phyloP scores from a whole-genome alignment of 2,113 vertebrate species.

The Dromaius novaehollandiae region DNA sequence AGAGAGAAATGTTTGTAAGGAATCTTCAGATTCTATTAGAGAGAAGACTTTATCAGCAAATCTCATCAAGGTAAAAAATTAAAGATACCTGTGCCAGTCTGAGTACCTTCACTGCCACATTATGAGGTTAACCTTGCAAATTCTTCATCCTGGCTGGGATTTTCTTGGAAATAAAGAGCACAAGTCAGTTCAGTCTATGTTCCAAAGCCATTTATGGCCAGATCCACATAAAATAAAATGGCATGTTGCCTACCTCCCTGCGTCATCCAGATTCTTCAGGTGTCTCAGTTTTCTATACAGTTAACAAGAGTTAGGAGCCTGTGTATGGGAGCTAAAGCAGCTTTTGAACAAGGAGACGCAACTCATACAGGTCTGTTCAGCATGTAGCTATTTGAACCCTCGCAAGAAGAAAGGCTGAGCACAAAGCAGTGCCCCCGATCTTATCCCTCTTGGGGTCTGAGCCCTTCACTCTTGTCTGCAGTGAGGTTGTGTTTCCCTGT shows the following conservation, averaged over 20 bases:
- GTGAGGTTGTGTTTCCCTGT: rapidly evolving
- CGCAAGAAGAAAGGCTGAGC: background rate
- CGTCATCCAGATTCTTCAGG: background rate
- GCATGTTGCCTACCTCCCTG: background rate
- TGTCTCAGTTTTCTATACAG: conserved; percentile 1
- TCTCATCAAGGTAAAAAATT: background rate
- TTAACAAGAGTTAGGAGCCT: background rate
- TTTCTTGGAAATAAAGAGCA: background rate
- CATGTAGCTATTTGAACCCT: background rate
- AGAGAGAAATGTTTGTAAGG: background rate
- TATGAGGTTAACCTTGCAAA: background rate
- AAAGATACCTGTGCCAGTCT: background rate
- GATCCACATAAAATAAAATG: conserved; percentile 2
- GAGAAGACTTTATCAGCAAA: background rate
- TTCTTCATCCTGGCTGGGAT: background rate
- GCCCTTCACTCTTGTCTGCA: background rate
- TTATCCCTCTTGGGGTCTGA: background rate
- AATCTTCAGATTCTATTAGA: background rate
- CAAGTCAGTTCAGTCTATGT: background rate
- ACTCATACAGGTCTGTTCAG: background rate
- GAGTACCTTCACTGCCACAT: background rate
- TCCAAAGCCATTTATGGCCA: background rate
- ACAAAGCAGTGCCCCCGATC: background rate
- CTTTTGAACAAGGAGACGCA: background rate
- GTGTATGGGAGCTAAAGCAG: background rate